Percentiles rank a stretch among this genome's conserved stretches.
Evolutionary conservation across 2,113 vertebrate genomes (phyloP).

Genomic region (Plestiodon gilberti): DNA sequence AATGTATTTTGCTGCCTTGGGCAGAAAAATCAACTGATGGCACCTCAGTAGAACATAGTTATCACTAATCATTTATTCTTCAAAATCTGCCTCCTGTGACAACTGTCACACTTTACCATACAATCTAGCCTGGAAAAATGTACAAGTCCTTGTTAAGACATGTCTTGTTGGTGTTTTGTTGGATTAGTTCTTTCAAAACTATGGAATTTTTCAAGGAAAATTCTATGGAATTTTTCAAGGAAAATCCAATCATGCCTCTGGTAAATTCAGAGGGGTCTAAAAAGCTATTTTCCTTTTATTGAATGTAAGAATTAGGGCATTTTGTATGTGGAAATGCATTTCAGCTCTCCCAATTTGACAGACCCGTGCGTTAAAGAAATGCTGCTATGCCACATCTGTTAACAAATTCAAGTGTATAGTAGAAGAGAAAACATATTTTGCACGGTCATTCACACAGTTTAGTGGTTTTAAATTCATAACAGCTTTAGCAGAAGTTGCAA

Average conservation of each 20-base stretch:
- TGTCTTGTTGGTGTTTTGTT: neutral
- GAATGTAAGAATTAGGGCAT: neutral
- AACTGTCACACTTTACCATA: too few species aligned
- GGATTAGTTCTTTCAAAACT: neutral
- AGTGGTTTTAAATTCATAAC: too few species aligned
- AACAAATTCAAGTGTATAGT: too few species aligned
- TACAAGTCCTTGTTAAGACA: neutral
- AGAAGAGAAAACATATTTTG: too few species aligned
- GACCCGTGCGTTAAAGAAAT: too few species aligned
- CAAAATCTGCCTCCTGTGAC: neutral
- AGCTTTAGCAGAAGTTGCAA: too few species aligned
- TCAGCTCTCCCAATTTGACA: too few species aligned
- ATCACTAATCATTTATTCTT: neutral
- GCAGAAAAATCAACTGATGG: neutral
- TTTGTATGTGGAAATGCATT: neutral
- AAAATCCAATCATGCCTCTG: neutral
- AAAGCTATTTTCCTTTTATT: neutral
- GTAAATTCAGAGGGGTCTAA: neutral
- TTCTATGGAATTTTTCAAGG: too few species aligned
- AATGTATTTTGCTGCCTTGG: neutral
- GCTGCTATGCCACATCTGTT: too few species aligned
- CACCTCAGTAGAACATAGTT: neutral
- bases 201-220: neutral
- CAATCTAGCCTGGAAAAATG: neutral
- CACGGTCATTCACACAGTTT: too few species aligned